Evolutionary conservation across 2,113 vertebrate genomes (phyloP).

Genomic region (Sterrhoptilus dennistouni): DNA sequence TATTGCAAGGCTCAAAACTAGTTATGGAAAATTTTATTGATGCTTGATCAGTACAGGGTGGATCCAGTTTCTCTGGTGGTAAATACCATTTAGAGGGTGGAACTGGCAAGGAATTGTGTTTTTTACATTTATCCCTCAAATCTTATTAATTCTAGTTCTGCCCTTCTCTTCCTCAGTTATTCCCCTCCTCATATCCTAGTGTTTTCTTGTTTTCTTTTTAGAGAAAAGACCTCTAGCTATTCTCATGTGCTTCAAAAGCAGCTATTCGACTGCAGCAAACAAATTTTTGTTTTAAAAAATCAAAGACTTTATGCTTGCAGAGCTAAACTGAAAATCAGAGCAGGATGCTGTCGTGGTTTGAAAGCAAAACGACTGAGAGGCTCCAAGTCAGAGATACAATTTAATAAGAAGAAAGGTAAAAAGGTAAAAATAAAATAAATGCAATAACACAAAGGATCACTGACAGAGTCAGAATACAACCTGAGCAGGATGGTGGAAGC

Average conservation of each 20-base stretch:
- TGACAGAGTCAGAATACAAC: no score
- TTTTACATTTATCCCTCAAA: not conserved
- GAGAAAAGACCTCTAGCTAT: not conserved
- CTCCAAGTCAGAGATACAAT: no score
- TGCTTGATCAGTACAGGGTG: not conserved
- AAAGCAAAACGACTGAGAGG: no score
- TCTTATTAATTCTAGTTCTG: not conserved
- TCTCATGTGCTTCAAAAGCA: not conserved
- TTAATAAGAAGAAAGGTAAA: no score
- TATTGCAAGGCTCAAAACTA: not conserved
- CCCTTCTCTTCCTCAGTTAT: not conserved
- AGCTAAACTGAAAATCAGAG: not conserved
- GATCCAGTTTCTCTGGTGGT: not conserved
- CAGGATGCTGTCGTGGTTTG: no score
- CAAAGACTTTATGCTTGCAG: not conserved
- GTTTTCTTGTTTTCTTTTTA: not conserved
- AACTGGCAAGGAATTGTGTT: not conserved
- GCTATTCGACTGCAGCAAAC: not conserved
- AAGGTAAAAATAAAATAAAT: no score
- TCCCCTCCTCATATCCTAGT: not conserved
- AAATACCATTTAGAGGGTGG: constrained; percentile 2
- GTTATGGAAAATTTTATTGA: constrained; percentile 20
- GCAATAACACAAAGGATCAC: no score
- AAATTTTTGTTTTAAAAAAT: not conserved
- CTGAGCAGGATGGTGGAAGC: no score